These are phyloP conservation scores for Teleiodes luculella DNA, from an alignment of 2,888 invertebrate species.

Conservation along the genomic window DNA sequence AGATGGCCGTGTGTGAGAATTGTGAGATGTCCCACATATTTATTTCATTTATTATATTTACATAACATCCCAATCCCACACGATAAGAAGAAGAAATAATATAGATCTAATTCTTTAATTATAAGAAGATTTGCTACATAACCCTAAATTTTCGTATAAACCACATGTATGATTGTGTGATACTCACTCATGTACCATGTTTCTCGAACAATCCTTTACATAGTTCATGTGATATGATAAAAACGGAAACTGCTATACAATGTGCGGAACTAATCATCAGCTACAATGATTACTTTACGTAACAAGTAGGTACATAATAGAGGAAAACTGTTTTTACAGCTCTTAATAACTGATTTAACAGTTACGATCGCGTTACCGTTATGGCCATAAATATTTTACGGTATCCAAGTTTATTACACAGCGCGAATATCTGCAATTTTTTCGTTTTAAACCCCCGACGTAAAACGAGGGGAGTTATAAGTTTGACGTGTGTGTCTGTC, in stretches of 20 bases:
- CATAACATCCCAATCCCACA: too few species aligned
- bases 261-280: background rate
- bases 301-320: background rate
- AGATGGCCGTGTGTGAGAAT: too few species aligned
- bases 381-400: slow-evolving; percentile 23
- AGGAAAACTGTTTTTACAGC: slow-evolving; percentile 1
- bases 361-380: slow-evolving; percentile 26
- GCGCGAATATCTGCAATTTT: slow-evolving; percentile 18
- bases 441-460: background rate
- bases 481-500: too few species aligned
- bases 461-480: background rate
- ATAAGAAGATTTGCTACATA: too few species aligned
- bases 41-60: too few species aligned
- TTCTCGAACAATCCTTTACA: background rate
- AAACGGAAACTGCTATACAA: slow-evolving; percentile 21
- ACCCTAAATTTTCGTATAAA: too few species aligned
- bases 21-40: too few species aligned
- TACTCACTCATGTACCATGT: too few species aligned
- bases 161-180: too few species aligned
- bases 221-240: background rate
- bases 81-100: too few species aligned
- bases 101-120: too few species aligned
- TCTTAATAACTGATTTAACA: background rate
- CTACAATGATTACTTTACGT: background rate
- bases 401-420: slow-evolving; percentile 26